Base-by-base conservation (phyloP, 1,140 invertebrate species). In the Drosophila serrata region DNA sequence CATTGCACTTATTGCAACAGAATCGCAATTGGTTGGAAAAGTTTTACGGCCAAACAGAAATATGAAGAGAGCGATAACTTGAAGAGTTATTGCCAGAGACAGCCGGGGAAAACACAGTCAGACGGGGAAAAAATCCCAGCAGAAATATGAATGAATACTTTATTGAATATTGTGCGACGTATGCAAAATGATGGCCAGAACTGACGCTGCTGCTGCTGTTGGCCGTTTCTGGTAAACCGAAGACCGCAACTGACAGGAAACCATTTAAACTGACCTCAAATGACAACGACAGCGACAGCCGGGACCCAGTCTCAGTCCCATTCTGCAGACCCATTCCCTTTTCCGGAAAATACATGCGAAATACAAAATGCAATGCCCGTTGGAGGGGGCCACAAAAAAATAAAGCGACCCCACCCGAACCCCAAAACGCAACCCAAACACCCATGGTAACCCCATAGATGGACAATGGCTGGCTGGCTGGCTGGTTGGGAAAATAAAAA, bases 191-290 rank as follows among this genome's bases (percentile, higher is more conserved):
- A 84, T 82, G 75, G 70, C 64, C 73, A 63, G 48, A 51, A 40
- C 33, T 43, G 48, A 24, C 58, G 46, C 56, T 43, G 39, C 42
- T 42, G 27, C 22, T 59, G 43, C 49, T 42, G 75, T 45, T 62
- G 63, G 70, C 82, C 77, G 63, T 64, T 67, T 67, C 76, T 67
- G 84, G 84, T 88, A 74, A 82, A 88, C 84, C 85, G 70, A 78
- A 79, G 76, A 87, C 84, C 84, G 58, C 84, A 87, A 82, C 84
- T 87, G 84, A 87, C 84, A 87, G 84, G 84, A 87, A 87, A 87
- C 84, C 84, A 87, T 87, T 87, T 88, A 87, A 87, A 87, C 80
- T 87, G 84, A 87, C 84, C 84, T 87, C 84, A 87, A 87, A 87
- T 88, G 84, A 88, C 82, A 87, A 67, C 82, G 84, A 48, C 84